phyloP scores from a whole-genome alignment of 1,140 invertebrate species.

The Cotesia chilonis region DNA sequence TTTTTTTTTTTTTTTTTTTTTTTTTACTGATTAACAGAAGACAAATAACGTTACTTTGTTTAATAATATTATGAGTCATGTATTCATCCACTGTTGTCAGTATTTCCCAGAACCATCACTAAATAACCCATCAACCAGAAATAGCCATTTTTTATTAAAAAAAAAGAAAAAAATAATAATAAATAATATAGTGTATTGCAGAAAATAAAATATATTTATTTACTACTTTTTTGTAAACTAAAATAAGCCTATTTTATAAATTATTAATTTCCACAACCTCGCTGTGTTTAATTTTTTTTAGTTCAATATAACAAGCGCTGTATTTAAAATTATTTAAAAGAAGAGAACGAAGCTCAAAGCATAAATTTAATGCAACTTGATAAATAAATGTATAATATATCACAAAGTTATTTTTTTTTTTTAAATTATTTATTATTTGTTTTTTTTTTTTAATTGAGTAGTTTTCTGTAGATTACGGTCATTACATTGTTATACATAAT shows the following conservation, averaged over 20 bases:
- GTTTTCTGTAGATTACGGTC: too few relatives aligned
- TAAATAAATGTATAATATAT: neutral
- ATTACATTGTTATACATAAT: too few relatives aligned
- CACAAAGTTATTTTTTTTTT: neutral
- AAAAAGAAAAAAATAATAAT: neutral
- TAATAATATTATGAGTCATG: constrained; percentile 36
- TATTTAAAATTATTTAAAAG: neutral
- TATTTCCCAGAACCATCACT: constrained; percentile 39
- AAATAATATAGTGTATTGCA: constrained; percentile 1
- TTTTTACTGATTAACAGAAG: constrained; percentile 15
- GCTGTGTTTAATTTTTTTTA: neutral
- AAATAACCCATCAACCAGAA: constrained; percentile 39
- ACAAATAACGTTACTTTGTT: constrained; percentile 35
- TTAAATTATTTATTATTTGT: neutral
- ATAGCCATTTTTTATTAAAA: neutral
- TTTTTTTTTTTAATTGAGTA: neutral
- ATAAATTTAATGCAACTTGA: neutral
- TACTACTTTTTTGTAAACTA: neutral
- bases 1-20: neutral
- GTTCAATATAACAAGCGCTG: neutral
- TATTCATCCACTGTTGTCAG: constrained; percentile 43
- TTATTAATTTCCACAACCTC: neutral
- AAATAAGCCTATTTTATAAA: neutral
- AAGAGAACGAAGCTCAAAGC: neutral
- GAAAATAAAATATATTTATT: neutral